phyloP scores from a whole-genome alignment of 2,797 vertebrate genomes.

The Melanotaenia boesemani region DNA sequence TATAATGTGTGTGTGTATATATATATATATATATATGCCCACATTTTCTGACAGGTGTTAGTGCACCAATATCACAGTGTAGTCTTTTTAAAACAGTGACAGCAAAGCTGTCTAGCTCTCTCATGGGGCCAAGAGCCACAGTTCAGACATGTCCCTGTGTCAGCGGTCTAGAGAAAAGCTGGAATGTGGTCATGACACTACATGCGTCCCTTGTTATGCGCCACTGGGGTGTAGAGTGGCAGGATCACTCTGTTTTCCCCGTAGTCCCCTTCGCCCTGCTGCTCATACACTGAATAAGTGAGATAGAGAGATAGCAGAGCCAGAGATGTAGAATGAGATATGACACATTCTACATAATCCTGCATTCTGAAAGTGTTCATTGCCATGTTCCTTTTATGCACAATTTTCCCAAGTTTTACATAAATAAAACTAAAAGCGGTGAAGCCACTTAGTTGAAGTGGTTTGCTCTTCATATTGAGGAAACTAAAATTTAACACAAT shows the following conservation, averaged over 20 bases:
- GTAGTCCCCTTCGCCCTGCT: conserved; percentile 10
- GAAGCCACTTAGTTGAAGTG: conserved; percentile 25
- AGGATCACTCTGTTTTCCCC: conserved; percentile 28
- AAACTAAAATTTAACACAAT: conserved; percentile 4
- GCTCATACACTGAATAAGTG: conserved; percentile 15
- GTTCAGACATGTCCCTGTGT: conserved; percentile 72
- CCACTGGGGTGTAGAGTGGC: conserved; percentile 55
- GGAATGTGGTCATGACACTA: conserved; percentile 77
- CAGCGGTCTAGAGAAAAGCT: conserved; percentile 62
- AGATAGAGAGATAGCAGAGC: conserved; percentile 24
- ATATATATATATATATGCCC: too few relatives aligned
- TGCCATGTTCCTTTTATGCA: conserved; percentile 2
- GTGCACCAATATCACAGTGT: conserved; percentile 25
- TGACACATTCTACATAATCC: neutral
- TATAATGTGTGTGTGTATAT: too few relatives aligned
- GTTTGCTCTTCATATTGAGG: conserved; percentile 7
- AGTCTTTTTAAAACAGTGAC: conserved; percentile 53
- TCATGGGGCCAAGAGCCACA: conserved; percentile 52
- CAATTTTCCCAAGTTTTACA: neutral
- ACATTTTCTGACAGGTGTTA: conserved; percentile 38
- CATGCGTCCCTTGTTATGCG: conserved; percentile 65
- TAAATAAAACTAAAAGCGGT: neutral
- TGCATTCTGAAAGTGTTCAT: conserved; percentile 18
- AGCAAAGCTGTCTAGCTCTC: conserved; percentile 47
- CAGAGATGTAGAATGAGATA: conserved; percentile 18